Evolutionary conservation across 2,113 vertebrate genomes (phyloP).

Genomic region (Peromyscus californicus): DNA sequence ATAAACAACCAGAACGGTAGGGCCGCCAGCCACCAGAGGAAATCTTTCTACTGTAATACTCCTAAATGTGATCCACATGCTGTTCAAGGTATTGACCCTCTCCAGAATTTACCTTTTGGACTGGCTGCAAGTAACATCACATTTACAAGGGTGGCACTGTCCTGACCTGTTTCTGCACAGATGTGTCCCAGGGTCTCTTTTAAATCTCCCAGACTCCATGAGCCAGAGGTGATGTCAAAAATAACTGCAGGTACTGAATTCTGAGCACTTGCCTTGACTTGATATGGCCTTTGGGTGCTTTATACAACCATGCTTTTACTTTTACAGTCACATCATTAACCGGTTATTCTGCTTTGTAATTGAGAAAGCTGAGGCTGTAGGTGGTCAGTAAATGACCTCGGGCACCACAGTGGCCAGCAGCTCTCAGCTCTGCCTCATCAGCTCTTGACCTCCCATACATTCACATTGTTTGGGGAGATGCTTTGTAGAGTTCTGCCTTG

Average conservation of each 20-base stretch:
- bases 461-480: neutral
- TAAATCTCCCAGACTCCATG: rapidly evolving
- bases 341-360: neutral
- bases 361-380: neutral
- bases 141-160: neutral
- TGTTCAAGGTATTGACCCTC: neutral
- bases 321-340: rapidly evolving
- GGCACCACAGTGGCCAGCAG: neutral
- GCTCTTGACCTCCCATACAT: neutral
- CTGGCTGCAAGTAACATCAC: rapidly evolving
- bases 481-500: neutral
- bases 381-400: neutral
- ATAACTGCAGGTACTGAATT: too few species aligned
- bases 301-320: neutral
- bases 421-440: neutral
- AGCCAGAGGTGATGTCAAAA: neutral
- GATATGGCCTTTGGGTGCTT: neutral
- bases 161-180: neutral
- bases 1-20: neutral
- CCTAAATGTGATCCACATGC: rapidly evolving
- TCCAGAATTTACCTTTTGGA: neutral
- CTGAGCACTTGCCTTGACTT: neutral
- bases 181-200: neutral
- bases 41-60: neutral
- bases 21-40: neutral